Conservation (phyloP, 2,888 invertebrate genomes). For the Limenitis camilla region DNA sequence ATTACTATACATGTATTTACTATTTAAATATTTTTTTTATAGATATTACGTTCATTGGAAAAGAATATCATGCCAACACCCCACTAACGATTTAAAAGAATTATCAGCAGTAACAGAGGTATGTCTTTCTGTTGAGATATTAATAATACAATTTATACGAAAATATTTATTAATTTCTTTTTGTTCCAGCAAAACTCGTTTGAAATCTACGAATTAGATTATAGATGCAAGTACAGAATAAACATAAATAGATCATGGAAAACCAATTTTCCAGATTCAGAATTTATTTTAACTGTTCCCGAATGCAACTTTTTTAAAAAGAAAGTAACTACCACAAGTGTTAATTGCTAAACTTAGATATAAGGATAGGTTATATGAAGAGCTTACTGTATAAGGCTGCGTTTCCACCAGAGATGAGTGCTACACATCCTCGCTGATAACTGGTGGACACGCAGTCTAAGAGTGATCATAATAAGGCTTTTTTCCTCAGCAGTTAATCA, state of each 20-base stretch:
- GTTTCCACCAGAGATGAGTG: too few relatives aligned
- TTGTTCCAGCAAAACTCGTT: conserved; percentile 67
- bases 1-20: not conserved
- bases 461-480: too few relatives aligned
- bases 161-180: not conserved
- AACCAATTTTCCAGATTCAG: conserved; percentile 56
- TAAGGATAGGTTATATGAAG: conserved; percentile 52
- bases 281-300: conserved; percentile 68
- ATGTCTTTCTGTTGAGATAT: conserved; percentile 25
- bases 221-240: conserved; percentile 72
- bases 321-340: conserved; percentile 30
- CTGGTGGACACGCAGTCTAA: too few relatives aligned
- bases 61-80: conserved; percentile 49
- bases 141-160: not conserved
- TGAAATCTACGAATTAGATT: conserved; percentile 74
- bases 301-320: conserved; percentile 66
- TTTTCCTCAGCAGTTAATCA: too few relatives aligned
- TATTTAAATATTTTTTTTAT: conserved; percentile 25
- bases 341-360: conserved; percentile 58
- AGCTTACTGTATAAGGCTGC: not conserved
- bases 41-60: conserved; percentile 62
- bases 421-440: too few relatives aligned
- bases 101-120: conserved; percentile 73
- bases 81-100: conserved; percentile 51
- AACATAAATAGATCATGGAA: conserved; percentile 62